A percentile compares a stretch with the other conserved stretches of the same genome.
Evolutionary conservation across 53 echinoderm and acorn worm genomes (phyloP).

Genomic region (Crossaster papposus): DNA sequence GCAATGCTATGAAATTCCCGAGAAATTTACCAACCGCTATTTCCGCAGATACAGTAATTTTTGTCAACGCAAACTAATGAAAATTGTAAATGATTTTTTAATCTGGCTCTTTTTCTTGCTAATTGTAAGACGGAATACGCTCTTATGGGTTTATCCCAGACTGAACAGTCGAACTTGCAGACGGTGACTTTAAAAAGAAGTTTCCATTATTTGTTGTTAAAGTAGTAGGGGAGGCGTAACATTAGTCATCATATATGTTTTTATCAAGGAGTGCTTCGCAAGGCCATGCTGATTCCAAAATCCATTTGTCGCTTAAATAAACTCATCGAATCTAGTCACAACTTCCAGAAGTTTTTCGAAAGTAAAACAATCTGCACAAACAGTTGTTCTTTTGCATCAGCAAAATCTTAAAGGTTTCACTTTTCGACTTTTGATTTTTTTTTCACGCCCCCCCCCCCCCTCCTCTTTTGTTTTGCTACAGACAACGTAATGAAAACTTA

Average conservation of each 20-base stretch:
- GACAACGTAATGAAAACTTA: slow-evolving; percentile 90
- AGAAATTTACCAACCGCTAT: no score
- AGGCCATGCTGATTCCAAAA: neutral
- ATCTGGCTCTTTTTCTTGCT: no score
- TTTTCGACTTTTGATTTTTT: slow-evolving; percentile 9
- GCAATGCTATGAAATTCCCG: no score
- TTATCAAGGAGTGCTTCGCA: neutral
- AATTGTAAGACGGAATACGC: no score
- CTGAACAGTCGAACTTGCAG: no score
- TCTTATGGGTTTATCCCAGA: no score
- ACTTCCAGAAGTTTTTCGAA: no score
- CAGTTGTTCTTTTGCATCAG: neutral
- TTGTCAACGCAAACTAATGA: no score
- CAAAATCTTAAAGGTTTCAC: slow-evolving; percentile 6
- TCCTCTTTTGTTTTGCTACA: slow-evolving; percentile 42
- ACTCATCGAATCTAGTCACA: neutral
- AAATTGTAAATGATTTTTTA: no score
- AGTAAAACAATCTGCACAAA: neutral
- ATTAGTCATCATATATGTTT: neutral
- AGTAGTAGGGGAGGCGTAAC: neutral
- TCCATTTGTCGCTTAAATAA: neutral
- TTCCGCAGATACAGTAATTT: no score
- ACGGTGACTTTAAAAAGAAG: no score
- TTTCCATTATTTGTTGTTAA: neutral
- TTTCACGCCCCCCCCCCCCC: slow-evolving; percentile 31